Conservation (phyloP, 2,113 vertebrate genomes). For the Mustela nigripes region DNA sequence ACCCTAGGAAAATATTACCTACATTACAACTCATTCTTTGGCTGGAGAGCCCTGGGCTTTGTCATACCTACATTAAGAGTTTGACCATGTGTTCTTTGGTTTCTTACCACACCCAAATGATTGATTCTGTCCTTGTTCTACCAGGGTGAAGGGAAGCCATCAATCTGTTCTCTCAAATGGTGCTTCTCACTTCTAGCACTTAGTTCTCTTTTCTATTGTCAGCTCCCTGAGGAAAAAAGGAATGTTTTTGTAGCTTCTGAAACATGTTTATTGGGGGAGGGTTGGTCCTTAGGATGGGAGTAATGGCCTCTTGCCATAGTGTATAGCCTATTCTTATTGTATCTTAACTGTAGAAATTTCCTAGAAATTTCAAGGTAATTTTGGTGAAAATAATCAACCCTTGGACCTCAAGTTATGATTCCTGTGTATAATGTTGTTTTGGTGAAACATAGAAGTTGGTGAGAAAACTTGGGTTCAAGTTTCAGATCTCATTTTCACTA, state of each 20-base stretch:
- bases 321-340: neutral
- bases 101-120: neutral
- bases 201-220: neutral
- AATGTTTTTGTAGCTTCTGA: neutral
- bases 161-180: neutral
- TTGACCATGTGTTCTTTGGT: neutral
- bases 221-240: neutral
- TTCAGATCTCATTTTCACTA: neutral
- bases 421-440: neutral
- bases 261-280: neutral
- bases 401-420: neutral
- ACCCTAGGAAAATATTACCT: neutral
- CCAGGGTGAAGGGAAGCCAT: neutral
- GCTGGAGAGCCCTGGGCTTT: neutral
- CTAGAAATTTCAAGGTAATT: neutral
- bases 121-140: neutral
- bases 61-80: neutral
- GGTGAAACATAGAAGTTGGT: neutral
- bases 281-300: neutral
- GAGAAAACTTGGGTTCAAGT: neutral
- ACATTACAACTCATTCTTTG: neutral
- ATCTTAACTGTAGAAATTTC: neutral
- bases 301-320: neutral
- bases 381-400: neutral
- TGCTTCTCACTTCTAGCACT: neutral